These are phyloP conservation scores for Poeciliopsis turneri DNA, from an alignment of 2,797 vertebrate species.

Conservation along the genomic window DNA sequence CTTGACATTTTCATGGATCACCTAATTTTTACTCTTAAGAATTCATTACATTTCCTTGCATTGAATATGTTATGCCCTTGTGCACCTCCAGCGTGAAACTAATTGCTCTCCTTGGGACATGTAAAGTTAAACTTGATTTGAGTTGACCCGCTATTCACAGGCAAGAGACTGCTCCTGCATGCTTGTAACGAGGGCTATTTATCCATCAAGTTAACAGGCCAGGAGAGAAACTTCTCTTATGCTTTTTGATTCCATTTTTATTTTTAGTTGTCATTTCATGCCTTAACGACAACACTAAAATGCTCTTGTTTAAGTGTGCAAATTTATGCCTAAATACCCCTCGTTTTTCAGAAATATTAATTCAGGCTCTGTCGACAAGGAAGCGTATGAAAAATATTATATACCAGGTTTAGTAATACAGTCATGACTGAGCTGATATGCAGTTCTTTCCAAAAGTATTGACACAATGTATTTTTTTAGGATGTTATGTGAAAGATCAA, in stretches of 20 bases:
- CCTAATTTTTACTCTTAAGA: constrained; percentile 65
- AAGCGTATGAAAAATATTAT: constrained; percentile 43
- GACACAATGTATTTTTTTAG: not conserved
- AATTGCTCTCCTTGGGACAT: constrained; percentile 80
- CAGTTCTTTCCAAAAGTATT: not conserved
- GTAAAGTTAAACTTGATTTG: constrained; percentile 72
- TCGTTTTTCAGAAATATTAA: constrained; percentile 37
- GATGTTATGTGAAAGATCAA: not conserved
- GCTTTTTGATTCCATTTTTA: constrained; percentile 37
- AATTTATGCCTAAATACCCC: constrained; percentile 33
- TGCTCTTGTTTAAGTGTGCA: constrained; percentile 39
- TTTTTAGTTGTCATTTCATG: constrained; percentile 64
- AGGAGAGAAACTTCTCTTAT: constrained; percentile 41
- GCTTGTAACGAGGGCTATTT: constrained; percentile 52
- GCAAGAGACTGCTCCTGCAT: constrained; percentile 49
- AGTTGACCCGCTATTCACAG: constrained; percentile 68
- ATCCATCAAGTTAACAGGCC: constrained; percentile 41
- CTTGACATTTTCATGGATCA: constrained; percentile 68
- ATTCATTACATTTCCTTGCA: constrained; percentile 58
- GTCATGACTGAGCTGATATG: constrained; percentile 39
- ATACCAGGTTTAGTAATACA: constrained; percentile 43
- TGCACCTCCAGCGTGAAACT: constrained; percentile 65
- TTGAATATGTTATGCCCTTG: constrained; percentile 61
- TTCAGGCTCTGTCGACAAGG: constrained; percentile 30
- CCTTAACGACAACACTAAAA: constrained; percentile 39